Evolutionary conservation across 2,113 vertebrate genomes (phyloP).

Genomic region (Gorsachius goisagi): DNA sequence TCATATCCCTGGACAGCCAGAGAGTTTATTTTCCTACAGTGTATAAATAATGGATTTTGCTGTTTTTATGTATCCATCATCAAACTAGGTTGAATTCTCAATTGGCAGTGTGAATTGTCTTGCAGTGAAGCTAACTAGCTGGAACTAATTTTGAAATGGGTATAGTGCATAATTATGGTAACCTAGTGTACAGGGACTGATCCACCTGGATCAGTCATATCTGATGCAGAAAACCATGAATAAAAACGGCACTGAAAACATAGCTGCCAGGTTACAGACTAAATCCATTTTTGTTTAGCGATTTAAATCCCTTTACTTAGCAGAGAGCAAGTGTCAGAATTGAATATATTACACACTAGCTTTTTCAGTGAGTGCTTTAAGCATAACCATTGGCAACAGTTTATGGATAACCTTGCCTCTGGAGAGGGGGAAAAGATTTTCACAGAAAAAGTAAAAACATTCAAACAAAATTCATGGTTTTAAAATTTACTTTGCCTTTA

Average conservation of each 20-base stretch:
- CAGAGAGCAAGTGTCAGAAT: conserved; percentile 15
- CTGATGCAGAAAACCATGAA: background rate
- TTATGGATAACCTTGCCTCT: conserved; percentile 55
- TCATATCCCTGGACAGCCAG: conserved; percentile 51
- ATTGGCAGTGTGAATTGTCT: conserved; percentile 73
- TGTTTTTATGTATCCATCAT: conserved; percentile 78
- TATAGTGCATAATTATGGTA: conserved; percentile 58
- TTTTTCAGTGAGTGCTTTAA: conserved; percentile 41
- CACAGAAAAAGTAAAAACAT: conserved; percentile 51
- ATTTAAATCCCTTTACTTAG: conserved; percentile 16
- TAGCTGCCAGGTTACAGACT: background rate
- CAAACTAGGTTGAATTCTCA: conserved; percentile 69
- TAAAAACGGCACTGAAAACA: background rate
- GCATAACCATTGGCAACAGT: conserved; percentile 29
- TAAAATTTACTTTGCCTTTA: conserved; percentile 15
- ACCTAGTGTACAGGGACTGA: conserved; percentile 14
- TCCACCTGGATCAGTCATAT: conserved; percentile 52
- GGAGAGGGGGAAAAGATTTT: conserved; percentile 9
- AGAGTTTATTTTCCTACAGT: conserved; percentile 76
- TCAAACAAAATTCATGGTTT: conserved; percentile 39
- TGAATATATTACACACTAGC: conserved; percentile 22
- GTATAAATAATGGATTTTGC: conserved; percentile 79
- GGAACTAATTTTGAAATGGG: conserved; percentile 79
- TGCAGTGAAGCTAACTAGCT: conserved; percentile 77
- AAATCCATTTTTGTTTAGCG: background rate